Evolutionary conservation across 2,113 vertebrate species (phyloP), one percentile per base, ranked within the genome.

Genomic region (Seriola quinqueradiata): DNA sequence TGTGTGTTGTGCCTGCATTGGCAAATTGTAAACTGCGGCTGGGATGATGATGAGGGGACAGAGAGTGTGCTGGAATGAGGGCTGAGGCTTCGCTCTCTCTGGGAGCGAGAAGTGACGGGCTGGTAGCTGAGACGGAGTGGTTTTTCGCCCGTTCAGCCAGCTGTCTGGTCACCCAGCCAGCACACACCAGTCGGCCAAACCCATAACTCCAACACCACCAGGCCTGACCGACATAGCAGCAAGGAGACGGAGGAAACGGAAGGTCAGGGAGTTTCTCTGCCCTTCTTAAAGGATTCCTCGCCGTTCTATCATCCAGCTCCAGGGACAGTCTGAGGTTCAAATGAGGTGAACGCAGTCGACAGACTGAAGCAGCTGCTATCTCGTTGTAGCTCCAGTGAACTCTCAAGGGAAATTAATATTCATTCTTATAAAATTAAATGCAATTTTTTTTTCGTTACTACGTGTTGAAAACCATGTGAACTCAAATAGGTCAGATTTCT

Each of bases 181-280:
- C 40, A 44, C 75, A 61, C 80, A 79, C 83, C 77, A 72, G 75
- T 64, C 82, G 6, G 85, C 89, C 87, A 92, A 92, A 82, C 55
- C 76, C 69, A 75, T 65, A 88, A 86, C 75, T 71, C 84, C 73
- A 64, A 82, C 84, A 88, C 86, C 85, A 83, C 75, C 52, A 17
- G 67, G 67, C 78, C 77, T 84, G 82, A 88, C 87, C 69, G 67
- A 83, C 92, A 83, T 55, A 90, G 86, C 85, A 77, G 71, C 25
- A 68, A 80, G 79, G 40, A 79, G 63, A 82, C 64, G 23, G 46
- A 83, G 85, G 78, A 90, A 87, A 46, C 48, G 9, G 72, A 83
- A 89, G 89, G 87, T 92, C 87, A 84, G 72, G 79, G 86, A 93
- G 91, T 92, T 94, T 87, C 65, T 90, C 77, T 84, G 74, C 84